Percentiles rank a stretch among this genome's conserved stretches.
phyloP scores from a whole-genome alignment of 2,797 vertebrate genomes.

The Phoxinus dragarum region DNA sequence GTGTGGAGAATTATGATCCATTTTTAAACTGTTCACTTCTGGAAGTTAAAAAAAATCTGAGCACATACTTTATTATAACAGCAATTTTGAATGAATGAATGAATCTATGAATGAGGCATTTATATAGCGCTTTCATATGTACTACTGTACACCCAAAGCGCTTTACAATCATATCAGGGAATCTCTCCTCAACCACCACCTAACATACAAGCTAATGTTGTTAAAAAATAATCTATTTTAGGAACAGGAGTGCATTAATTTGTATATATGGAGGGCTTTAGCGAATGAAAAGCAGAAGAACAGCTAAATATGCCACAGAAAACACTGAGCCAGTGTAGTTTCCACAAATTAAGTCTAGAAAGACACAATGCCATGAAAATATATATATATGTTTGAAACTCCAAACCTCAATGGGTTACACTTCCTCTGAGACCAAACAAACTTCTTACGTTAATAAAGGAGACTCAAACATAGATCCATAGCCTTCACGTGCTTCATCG shows the following conservation, averaged over 20 bases:
- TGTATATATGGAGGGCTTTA: not conserved
- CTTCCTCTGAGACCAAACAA: conserved; percentile 8
- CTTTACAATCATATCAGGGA: too few species aligned
- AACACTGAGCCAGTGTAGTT: not conserved
- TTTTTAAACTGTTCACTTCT: not conserved
- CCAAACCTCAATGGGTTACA: conserved; percentile 2
- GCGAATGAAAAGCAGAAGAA: not conserved
- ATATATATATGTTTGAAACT: not conserved
- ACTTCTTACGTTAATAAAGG: not conserved
- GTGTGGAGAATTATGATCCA: not conserved
- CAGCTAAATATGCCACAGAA: not conserved
- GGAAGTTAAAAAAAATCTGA: not conserved
- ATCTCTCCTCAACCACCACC: too few species aligned
- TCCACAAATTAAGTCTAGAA: not conserved
- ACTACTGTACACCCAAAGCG: too few species aligned
- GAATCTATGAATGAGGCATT: too few species aligned
- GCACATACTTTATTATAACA: not conserved
- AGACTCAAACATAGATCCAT: not conserved
- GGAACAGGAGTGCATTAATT: not conserved
- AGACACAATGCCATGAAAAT: not conserved
- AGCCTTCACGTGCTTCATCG: not conserved
- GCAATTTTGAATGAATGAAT: too few species aligned
- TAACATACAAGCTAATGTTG: too few species aligned
- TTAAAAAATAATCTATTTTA: not conserved
- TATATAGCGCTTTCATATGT: too few species aligned